These are phyloP conservation scores for Etheostoma spectabile DNA, from an alignment of 2,113 vertebrate genomes.

Conservation along the genomic window DNA sequence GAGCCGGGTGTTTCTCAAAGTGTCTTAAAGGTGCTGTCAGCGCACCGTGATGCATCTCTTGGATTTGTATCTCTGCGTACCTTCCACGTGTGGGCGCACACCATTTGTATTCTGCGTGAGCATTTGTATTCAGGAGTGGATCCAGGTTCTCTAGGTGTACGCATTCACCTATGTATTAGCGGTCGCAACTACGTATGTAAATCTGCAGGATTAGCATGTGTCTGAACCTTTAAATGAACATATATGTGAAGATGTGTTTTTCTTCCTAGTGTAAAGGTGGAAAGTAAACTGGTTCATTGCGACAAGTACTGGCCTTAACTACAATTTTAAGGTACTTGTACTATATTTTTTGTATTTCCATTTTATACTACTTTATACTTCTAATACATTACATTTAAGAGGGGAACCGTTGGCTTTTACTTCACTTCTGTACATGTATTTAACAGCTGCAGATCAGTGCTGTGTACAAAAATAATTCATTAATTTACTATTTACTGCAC, in stretches of 20 bases:
- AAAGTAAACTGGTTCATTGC: neutral
- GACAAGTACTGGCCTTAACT: neutral
- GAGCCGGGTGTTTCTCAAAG: conserved; percentile 66
- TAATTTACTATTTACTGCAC: neutral
- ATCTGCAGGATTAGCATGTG: conserved; percentile 57
- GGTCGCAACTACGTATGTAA: conserved; percentile 31
- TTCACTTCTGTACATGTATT: neutral
- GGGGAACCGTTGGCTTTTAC: neutral
- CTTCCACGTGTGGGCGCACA: conserved; percentile 67
- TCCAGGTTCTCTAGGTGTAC: conserved; percentile 53
- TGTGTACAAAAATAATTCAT: neutral
- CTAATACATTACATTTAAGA: neutral
- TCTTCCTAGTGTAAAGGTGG: neutral
- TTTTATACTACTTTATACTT: neutral
- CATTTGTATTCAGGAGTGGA: conserved; percentile 55
- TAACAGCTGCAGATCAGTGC: neutral
- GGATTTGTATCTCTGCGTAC: conserved; percentile 66
- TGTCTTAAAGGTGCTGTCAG: conserved; percentile 80
- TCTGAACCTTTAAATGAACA: conserved; percentile 25
- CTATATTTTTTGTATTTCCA: neutral
- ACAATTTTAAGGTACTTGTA: neutral
- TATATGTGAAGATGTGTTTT: conserved; percentile 14
- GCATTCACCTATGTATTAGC: conserved; percentile 23
- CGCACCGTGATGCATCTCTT: conserved; percentile 71
- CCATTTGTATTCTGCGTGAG: conserved; percentile 61